Percentiles rank a stretch among this genome's conserved stretches.
These are phyloP conservation scores for Bubo scandiacus DNA, from an alignment of 2,113 vertebrate genomes.

Conservation along the genomic window DNA sequence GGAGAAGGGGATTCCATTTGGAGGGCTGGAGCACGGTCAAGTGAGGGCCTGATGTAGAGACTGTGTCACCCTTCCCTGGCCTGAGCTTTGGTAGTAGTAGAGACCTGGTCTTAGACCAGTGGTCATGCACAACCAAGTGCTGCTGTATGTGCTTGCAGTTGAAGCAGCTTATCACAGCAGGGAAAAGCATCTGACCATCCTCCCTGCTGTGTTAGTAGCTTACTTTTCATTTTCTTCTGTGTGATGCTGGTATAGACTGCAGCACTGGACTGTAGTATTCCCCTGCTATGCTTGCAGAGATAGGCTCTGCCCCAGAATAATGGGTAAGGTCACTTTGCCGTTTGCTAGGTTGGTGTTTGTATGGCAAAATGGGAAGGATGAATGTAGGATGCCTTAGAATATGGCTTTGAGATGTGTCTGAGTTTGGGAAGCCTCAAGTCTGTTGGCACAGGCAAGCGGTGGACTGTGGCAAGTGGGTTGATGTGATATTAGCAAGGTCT, in stretches of 20 bases:
- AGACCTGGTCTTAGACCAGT: neutral
- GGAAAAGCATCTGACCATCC: neutral
- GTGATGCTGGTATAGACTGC: neutral
- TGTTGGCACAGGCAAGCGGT: neutral
- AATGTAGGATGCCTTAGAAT: neutral
- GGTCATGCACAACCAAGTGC: neutral
- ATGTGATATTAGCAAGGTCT: neutral
- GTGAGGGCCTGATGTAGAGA: neutral
- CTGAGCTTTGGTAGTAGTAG: neutral
- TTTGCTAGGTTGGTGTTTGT: neutral
- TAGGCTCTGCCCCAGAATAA: neutral
- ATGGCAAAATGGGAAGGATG: neutral
- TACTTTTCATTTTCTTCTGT: neutral
- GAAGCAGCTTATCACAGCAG: neutral
- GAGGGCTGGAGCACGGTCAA: neutral
- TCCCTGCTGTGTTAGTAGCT: neutral
- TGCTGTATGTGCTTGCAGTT: neutral
- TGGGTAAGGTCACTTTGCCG: neutral
- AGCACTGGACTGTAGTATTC: neutral
- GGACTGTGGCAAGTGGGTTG: neutral
- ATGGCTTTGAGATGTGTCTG: neutral
- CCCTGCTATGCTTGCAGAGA: neutral
- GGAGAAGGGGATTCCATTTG: neutral
- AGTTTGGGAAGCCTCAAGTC: neutral
- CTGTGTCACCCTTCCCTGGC: neutral